phyloP scores from a whole-genome alignment of 2,113 vertebrate species.

The Protomyctophum bolini region DNA sequence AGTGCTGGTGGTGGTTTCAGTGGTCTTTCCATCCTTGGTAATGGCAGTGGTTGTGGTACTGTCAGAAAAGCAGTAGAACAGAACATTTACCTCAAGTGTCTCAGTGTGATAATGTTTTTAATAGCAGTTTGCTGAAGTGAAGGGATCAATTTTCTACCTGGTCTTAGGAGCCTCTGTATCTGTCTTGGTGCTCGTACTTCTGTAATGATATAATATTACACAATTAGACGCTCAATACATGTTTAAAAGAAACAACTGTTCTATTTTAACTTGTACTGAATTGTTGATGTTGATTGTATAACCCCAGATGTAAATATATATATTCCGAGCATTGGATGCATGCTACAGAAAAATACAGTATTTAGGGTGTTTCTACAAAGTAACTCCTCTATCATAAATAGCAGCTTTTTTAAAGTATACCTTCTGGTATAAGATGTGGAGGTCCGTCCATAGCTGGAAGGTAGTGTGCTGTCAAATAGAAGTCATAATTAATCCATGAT shows the following conservation, averaged over 20 bases:
- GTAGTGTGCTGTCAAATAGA: constrained; percentile 23
- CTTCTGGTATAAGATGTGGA: constrained; percentile 39
- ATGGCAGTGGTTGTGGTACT: constrained; percentile 56
- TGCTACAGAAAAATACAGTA: constrained; percentile 20
- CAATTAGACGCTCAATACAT: neutral
- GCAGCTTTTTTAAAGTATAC: constrained; percentile 35
- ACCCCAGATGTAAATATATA: constrained; percentile 19
- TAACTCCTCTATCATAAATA: neutral
- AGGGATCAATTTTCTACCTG: constrained; percentile 36
- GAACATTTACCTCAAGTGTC: neutral
- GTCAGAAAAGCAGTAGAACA: constrained; percentile 8
- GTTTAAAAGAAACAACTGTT: neutral
- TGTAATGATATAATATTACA: constrained; percentile 19
- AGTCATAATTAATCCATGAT: neutral
- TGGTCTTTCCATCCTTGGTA: constrained; percentile 55
- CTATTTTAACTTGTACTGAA: neutral
- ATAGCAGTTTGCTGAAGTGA: constrained; percentile 4
- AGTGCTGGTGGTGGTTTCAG: constrained; percentile 53
- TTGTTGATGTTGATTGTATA: neutral
- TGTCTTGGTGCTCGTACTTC: constrained; percentile 29
- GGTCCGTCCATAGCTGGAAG: constrained; percentile 27
- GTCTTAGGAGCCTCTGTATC: constrained; percentile 38
- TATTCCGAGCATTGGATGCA: constrained; percentile 29
- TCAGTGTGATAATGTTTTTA: neutral
- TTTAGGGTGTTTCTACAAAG: neutral